Conservation (phyloP, 2,888 invertebrate genomes). For the Agrotis ipsilon region DNA sequence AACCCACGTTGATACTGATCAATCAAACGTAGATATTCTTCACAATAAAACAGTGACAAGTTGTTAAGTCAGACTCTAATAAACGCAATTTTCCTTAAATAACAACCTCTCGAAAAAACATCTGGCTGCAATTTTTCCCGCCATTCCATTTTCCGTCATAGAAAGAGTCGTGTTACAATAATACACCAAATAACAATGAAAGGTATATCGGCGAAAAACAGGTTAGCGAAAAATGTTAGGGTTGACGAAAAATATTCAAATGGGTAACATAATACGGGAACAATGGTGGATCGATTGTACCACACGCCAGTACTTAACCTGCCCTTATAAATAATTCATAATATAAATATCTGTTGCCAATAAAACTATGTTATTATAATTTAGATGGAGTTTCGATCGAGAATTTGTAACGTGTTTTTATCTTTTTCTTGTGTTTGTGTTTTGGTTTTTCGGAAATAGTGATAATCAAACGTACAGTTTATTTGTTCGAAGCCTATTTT, state of each 20-base stretch:
- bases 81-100: constrained; percentile 32
- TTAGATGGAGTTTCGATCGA: constrained; percentile 36
- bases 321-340: constrained; percentile 66
- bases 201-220: constrained; percentile 67
- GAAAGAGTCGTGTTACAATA: constrained; percentile 34
- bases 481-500: not conserved
- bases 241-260: constrained; percentile 81
- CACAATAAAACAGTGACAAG: constrained; percentile 18
- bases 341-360: constrained; percentile 59
- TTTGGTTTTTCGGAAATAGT: constrained; percentile 17
- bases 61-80: constrained; percentile 26
- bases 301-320: constrained; percentile 66
- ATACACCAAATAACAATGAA: constrained; percentile 31
- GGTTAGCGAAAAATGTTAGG: constrained; percentile 71
- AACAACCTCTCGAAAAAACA: constrained; percentile 31
- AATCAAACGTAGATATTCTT: constrained; percentile 18
- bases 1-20: constrained; percentile 13
- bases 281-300: constrained; percentile 65
- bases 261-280: constrained; percentile 74
- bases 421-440: constrained; percentile 11
- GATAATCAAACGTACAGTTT: constrained; percentile 2
- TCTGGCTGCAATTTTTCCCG: constrained; percentile 20
- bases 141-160: constrained; percentile 4
- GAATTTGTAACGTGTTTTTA: constrained; percentile 22
- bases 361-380: constrained; percentile 53